These are phyloP conservation scores for Haemorhous mexicanus DNA, from an alignment of 2,113 vertebrate species.

Conservation along the genomic window DNA sequence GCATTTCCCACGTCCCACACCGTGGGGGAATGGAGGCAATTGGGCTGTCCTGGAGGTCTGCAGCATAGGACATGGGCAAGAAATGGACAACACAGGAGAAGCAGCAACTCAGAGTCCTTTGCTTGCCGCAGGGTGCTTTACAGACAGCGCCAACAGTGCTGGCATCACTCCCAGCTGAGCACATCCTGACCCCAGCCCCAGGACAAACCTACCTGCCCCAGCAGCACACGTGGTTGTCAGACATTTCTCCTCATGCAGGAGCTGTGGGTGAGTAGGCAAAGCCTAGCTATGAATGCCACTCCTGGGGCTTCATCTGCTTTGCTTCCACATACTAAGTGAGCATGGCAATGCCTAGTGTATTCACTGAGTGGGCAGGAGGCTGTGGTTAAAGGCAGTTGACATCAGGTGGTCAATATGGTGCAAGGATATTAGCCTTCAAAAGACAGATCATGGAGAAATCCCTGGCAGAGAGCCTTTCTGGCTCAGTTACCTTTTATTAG, in stretches of 20 bases:
- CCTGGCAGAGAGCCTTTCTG: background rate
- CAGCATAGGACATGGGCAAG: background rate
- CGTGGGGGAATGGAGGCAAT: accelerated
- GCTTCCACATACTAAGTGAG: background rate
- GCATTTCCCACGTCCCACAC: background rate
- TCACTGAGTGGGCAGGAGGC: background rate
- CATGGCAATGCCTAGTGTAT: background rate
- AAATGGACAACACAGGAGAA: background rate
- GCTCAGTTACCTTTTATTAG: background rate
- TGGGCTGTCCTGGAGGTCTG: background rate
- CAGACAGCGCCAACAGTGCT: background rate
- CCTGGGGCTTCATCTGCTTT: background rate
- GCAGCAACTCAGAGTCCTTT: background rate
- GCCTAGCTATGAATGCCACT: accelerated
- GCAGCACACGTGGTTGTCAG: background rate
- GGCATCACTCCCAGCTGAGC: background rate
- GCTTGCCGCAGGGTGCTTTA: background rate
- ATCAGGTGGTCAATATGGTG: background rate
- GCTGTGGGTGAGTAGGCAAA: background rate
- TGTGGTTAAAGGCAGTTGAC: background rate
- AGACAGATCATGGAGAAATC: background rate
- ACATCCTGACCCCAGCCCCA: background rate
- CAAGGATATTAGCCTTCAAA: background rate
- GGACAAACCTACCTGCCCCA: background rate
- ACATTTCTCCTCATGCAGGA: accelerated